Conservation (phyloP, 2,113 vertebrate species). For the Eublepharis macularius region DNA sequence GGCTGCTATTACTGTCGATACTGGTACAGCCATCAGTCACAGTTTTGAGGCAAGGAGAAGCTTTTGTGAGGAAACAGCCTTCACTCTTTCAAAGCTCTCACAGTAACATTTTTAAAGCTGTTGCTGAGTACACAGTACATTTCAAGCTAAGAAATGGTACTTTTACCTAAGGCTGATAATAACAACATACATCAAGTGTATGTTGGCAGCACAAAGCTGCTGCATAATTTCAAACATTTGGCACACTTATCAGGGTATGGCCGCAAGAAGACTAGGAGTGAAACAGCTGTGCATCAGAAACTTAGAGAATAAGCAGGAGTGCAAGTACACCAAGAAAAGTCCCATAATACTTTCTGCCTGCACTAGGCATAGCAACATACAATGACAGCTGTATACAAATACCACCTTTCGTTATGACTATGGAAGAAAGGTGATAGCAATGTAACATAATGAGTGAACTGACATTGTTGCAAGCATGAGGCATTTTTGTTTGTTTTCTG, state of each 20-base stretch:
- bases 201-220: background rate
- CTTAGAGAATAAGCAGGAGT: background rate
- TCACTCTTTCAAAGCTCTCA: background rate
- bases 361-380: background rate
- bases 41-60: background rate
- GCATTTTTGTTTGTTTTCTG: background rate
- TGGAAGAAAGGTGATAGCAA: background rate
- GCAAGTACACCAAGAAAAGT: background rate
- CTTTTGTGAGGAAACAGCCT: background rate
- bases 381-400: background rate
- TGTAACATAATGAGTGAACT: background rate
- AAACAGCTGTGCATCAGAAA: background rate
- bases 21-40: background rate
- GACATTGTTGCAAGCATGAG: background rate
- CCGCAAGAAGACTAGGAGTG: background rate
- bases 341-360: background rate
- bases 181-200: background rate
- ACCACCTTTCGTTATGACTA: background rate
- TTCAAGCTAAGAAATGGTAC: background rate
- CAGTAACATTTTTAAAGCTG: too few species aligned
- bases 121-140: background rate
- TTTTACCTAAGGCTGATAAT: background rate
- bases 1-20: too few species aligned
- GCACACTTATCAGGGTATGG: background rate
- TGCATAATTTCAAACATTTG: background rate